phyloP scores from a whole-genome alignment of 2,888 invertebrate genomes.

The Nemapogon koenigi region DNA sequence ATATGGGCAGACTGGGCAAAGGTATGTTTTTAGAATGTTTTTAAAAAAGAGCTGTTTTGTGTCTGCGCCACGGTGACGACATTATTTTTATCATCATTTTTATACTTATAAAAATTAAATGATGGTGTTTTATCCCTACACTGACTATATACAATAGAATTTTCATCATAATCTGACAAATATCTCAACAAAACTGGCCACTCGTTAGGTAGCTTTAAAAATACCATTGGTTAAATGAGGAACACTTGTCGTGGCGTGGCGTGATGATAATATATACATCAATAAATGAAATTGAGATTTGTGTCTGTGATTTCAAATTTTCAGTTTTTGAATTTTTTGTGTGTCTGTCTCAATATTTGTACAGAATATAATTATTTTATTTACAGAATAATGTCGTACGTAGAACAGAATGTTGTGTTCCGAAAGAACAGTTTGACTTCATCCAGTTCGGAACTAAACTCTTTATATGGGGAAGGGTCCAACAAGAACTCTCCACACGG shows the following conservation, averaged over 20 bases:
- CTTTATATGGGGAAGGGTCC: constrained; percentile 22
- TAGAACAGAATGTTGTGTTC: constrained; percentile 42
- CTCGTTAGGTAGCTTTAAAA: background rate
- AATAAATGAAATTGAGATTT: too few relatives aligned
- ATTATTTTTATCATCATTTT: background rate
- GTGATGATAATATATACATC: too few relatives aligned
- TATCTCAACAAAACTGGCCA: constrained; percentile 19
- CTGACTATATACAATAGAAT: background rate
- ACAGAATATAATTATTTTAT: too few relatives aligned
- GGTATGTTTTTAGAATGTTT: background rate
- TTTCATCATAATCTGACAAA: background rate
- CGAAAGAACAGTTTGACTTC: constrained; percentile 47
- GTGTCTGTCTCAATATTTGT: too few relatives aligned
- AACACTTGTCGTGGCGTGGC: too few relatives aligned
- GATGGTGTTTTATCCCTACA: background rate
- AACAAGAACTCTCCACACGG: constrained; percentile 35
- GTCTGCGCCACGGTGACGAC: background rate
- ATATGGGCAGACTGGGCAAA: constrained; percentile 41
- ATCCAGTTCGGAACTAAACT: constrained; percentile 39
- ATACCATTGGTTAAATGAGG: too few relatives aligned
- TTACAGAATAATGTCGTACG: constrained; percentile 44
- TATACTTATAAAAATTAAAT: background rate
- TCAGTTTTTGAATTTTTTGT: too few relatives aligned
- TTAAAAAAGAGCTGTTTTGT: background rate
- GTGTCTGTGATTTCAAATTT: too few relatives aligned